A percentile compares a stretch with the other conserved stretches of the same genome.
Evolutionary conservation across 2,797 vertebrate species (phyloP).

Genomic region (Prunella strophiata): DNA sequence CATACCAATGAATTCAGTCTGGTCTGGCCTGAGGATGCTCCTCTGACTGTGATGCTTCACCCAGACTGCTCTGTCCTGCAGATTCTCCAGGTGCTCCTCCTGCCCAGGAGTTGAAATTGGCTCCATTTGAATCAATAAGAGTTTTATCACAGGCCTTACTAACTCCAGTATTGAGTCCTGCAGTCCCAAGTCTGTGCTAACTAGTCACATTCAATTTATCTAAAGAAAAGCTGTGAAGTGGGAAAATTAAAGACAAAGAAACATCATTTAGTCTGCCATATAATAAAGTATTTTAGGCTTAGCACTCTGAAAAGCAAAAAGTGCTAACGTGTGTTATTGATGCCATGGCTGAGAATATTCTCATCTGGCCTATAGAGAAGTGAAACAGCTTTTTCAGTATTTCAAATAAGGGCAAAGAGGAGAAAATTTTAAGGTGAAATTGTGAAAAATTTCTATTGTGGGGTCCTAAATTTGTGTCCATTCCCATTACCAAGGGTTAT

Average conservation of each 20-base stretch:
- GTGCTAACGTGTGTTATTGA: background rate
- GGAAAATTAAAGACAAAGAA: background rate
- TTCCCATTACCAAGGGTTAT: constrained; percentile 19
- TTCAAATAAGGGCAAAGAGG: constrained; percentile 49
- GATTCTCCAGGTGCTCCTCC: background rate
- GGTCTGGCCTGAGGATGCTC: background rate
- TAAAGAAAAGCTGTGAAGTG: background rate
- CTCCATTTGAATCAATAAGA: background rate
- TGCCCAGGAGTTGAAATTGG: background rate
- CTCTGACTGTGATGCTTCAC: background rate
- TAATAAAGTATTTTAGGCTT: background rate
- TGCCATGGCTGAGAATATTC: background rate
- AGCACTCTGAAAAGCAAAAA: background rate
- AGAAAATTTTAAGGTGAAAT: constrained; percentile 39
- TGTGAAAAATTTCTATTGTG: background rate
- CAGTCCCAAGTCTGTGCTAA: background rate
- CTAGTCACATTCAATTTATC: background rate
- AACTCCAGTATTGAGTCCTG: background rate
- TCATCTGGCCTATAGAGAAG: background rate
- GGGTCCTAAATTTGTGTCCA: background rate
- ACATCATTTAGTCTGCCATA: background rate
- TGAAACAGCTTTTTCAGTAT: background rate
- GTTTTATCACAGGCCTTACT: background rate
- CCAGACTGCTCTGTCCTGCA: background rate
- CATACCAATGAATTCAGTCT: background rate